A percentile compares a stretch with the other conserved stretches of the same genome.
These are phyloP conservation scores for Nerophis lumbriciformis DNA, from an alignment of 2,113 vertebrate species.

Conservation along the genomic window DNA sequence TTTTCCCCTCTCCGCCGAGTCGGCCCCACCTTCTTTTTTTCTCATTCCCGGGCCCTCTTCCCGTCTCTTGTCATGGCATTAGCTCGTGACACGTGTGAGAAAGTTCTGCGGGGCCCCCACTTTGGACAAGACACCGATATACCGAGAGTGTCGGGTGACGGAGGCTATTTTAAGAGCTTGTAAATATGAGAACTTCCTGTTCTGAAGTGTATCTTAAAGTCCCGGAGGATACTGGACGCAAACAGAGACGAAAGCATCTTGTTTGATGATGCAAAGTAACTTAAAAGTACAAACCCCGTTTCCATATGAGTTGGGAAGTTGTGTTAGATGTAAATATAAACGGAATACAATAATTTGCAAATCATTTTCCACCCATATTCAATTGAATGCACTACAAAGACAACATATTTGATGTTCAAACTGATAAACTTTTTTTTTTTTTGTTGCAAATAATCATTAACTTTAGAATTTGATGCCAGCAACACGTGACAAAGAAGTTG, in stretches of 20 bases:
- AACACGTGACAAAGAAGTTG: too few relatives aligned
- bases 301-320: too few relatives aligned
- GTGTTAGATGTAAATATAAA: too few relatives aligned
- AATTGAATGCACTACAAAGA: too few relatives aligned
- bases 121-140: constrained; percentile 64
- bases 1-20: constrained; percentile 19
- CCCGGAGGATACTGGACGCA: constrained; percentile 44
- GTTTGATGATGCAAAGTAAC: neutral
- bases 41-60: constrained; percentile 24
- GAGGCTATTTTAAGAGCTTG: constrained; percentile 68
- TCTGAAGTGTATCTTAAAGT: constrained; percentile 58
- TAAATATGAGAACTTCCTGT: constrained; percentile 77
- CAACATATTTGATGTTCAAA: too few relatives aligned
- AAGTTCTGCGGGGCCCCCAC: constrained; percentile 55
- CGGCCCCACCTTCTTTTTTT: constrained; percentile 29
- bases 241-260: neutral
- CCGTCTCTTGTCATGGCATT: constrained; percentile 55
- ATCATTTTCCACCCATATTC: too few relatives aligned
- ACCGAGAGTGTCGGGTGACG: constrained; percentile 63
- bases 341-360: too few relatives aligned
- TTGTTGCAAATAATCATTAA: too few relatives aligned
- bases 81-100: constrained; percentile 65
- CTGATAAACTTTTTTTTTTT: too few relatives aligned
- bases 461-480: too few relatives aligned
- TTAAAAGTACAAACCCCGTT: too few relatives aligned